Evolutionary conservation across 2,888 invertebrate species (phyloP), one percentile per base, ranked within the genome.

Genomic region (Meteorus cinctellus): DNA sequence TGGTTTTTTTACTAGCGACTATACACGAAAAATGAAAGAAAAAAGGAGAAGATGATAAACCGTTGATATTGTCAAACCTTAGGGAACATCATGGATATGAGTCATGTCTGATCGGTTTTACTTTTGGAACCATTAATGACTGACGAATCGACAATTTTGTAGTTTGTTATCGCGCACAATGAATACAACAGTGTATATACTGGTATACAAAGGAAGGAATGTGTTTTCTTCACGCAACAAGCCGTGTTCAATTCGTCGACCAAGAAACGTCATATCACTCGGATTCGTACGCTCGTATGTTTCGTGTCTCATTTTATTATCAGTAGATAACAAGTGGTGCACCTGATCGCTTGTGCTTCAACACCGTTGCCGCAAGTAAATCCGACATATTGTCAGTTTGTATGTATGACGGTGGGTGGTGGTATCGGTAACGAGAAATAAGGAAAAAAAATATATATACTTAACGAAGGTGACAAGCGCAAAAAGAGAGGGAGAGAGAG

Each of bases 311-410:
- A 63, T 72, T 63, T 72, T n/a, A 63, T 72, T 72, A 72, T 72
- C 72, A 72, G 72, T 62, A 72, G 72, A 72, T 72, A 72, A 63
- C 72, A 63, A 45, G 48, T 48, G 72, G 63, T 63, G 72, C 72
- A 72, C 48, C 63, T 72, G 75, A 79, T 76, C 71, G 78, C 69
- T 77, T 36, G 65, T 65, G 10, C 34, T 36, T 24, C n/a, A 65
- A 65, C 34, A 55, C 6, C 55, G 55, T 19, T n/a, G 19, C n/a
- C n/a, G n/a, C 14, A n/a, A 8, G 24, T 19, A 24, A 24, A 55
- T 55, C 55, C 55, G n/a, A 19, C 19, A 19, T 19, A 55, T 55
- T 19, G 19, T 55, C 19, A 19, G 55, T 55, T 55, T 55, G 55
- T 24, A 19, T 55, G 55, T 55, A 41, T 41, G 19, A 19, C 19